Conservation (phyloP, 2,797 vertebrate genomes). For the Champsocephalus gunnari region DNA sequence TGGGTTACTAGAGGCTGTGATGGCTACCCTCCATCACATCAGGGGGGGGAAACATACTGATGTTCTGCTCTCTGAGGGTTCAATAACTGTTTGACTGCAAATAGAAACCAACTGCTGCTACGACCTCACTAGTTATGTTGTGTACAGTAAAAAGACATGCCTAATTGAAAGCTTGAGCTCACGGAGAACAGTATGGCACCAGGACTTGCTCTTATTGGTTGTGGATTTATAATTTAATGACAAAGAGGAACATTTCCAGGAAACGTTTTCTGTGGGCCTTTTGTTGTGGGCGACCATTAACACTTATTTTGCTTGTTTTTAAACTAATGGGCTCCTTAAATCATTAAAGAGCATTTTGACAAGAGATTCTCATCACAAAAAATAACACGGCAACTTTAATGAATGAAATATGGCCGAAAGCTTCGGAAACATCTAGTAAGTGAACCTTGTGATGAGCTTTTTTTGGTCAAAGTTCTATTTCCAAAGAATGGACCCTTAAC, state of each 20-base stretch:
- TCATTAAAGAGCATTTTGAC: neutral
- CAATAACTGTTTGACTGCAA: neutral
- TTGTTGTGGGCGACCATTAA: neutral
- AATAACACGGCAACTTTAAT: too few relatives aligned
- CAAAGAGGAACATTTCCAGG: neutral
- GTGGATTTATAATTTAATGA: conserved; percentile 2
- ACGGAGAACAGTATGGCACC: neutral
- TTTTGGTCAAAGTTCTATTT: neutral
- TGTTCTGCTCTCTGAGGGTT: conserved; percentile 4
- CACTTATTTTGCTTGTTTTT: neutral
- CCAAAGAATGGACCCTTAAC: neutral
- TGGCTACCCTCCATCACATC: neutral
- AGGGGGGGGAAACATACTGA: neutral
- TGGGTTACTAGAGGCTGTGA: conserved; percentile 26
- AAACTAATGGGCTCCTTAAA: neutral
- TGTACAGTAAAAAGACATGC: too few relatives aligned
- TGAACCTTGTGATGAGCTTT: neutral
- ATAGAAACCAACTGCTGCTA: neutral
- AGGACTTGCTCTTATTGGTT: neutral
- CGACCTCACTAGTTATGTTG: neutral
- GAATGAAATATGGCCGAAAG: neutral
- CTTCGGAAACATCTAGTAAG: neutral
- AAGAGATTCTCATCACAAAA: neutral
- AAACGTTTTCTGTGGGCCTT: neutral
- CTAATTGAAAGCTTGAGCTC: neutral